phyloP scores from a whole-genome alignment of 2,888 invertebrate species.

The Strigamia crassipes region DNA sequence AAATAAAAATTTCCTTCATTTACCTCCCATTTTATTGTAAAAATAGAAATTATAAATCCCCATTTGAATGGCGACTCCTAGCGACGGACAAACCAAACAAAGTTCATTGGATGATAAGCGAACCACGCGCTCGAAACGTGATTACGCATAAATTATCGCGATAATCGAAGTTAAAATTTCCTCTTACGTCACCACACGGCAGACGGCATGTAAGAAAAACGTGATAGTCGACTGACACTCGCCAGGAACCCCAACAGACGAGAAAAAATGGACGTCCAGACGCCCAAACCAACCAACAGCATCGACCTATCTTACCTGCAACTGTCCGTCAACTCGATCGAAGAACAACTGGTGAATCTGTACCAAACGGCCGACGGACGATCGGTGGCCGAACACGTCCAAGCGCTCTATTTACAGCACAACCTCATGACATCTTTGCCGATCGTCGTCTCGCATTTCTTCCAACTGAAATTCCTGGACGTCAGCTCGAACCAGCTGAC shows the following conservation, averaged over 20 bases:
- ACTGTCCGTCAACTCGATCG: slow-evolving; percentile 66
- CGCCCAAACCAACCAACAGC: not conserved
- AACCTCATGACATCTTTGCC: slow-evolving; percentile 58
- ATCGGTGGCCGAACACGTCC: slow-evolving; percentile 52
- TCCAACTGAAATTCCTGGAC: slow-evolving; percentile 78
- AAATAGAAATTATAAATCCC: not conserved
- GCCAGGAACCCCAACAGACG: not conserved
- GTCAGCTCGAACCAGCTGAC: slow-evolving; percentile 84
- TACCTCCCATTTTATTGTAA: too few species aligned
- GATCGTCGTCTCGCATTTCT: slow-evolving; percentile 54
- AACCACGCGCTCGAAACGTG: too few species aligned
- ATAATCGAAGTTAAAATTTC: too few species aligned
- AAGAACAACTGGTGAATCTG: slow-evolving; percentile 64
- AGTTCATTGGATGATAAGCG: too few species aligned
- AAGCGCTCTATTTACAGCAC: slow-evolving; percentile 52
- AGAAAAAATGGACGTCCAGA: not conserved
- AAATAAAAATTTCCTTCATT: too few species aligned
- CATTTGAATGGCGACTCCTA: too few species aligned
- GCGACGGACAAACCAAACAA: too few species aligned
- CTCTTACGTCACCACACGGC: too few species aligned
- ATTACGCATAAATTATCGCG: too few species aligned
- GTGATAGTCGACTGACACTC: too few species aligned
- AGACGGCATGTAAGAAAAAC: too few species aligned
- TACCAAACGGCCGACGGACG: slow-evolving; percentile 65
- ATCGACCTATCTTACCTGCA: slow-evolving; percentile 67